Percentiles rank a stretch among this genome's conserved stretches.
These are phyloP conservation scores for Magallana ariakensis DNA, from an alignment of 1,140 invertebrate genomes.

Conservation along the genomic window DNA sequence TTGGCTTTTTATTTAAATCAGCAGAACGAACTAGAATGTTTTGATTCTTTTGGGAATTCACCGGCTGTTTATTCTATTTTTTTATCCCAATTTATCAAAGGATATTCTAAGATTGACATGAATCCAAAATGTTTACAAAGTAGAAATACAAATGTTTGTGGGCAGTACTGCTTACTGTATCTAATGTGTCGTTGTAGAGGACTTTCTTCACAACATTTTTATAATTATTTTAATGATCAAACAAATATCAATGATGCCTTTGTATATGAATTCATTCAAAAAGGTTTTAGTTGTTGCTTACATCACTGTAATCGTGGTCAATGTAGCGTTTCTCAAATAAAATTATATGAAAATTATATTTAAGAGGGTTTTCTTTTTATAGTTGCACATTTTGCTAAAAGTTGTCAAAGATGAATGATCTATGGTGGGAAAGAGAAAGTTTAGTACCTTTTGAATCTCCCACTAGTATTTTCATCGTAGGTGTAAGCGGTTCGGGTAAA, in stretches of 20 bases:
- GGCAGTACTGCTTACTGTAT: slow-evolving; percentile 52
- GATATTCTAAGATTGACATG: not conserved
- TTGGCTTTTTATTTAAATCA: slow-evolving; percentile 38
- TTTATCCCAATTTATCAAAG: slow-evolving; percentile 40
- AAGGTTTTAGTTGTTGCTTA: slow-evolving; percentile 38
- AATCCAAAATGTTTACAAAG: slow-evolving; percentile 50
- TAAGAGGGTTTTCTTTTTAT: not conserved
- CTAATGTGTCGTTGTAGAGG: slow-evolving; percentile 41
- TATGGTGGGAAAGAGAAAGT: slow-evolving; percentile 48
- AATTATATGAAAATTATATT: not conserved
- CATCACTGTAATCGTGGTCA: slow-evolving; percentile 22
- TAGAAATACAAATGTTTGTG: slow-evolving; percentile 46
- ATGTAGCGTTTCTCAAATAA: slow-evolving; percentile 24
- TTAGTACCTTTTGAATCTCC: slow-evolving; percentile 49
- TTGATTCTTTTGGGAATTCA: slow-evolving; percentile 47
- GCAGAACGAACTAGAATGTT: slow-evolving; percentile 36
- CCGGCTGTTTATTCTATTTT: slow-evolving; percentile 37
- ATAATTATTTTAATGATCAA: slow-evolving; percentile 38
- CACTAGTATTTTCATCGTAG: slow-evolving; percentile 45
- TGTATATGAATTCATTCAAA: slow-evolving; percentile 42
- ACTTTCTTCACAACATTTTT: slow-evolving; percentile 7
- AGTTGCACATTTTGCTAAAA: not conserved
- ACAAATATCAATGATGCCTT: slow-evolving; percentile 43
- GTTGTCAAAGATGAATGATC: slow-evolving; percentile 8
- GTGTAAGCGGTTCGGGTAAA: slow-evolving; percentile 44